A percentile compares a stretch with the other conserved stretches of the same genome.
Conservation (phyloP, 1,140 invertebrate genomes). For the Zaprionus taronus region DNA sequence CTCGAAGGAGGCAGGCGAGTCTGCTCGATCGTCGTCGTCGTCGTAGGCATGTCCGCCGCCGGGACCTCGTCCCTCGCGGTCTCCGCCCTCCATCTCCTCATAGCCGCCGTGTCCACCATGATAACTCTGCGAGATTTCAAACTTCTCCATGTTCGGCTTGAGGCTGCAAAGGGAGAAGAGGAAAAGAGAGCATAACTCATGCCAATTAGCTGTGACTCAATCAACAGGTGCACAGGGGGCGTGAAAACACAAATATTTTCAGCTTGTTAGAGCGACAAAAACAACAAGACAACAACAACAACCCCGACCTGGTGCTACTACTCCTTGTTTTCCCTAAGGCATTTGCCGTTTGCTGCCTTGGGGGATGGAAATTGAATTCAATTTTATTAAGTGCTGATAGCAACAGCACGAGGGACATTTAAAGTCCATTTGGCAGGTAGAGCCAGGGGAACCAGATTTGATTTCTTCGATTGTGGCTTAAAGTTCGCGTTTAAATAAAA, state of each 20-base stretch:
- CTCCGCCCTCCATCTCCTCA: slow-evolving; percentile 86
- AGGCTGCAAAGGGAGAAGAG: slow-evolving; percentile 53
- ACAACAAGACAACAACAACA: slow-evolving; percentile 27
- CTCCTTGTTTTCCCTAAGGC: slow-evolving; percentile 58
- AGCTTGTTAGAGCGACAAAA: slow-evolving; percentile 70
- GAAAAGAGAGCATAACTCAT: slow-evolving; percentile 56
- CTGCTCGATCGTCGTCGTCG: slow-evolving; percentile 86
- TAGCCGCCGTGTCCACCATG: slow-evolving; percentile 85
- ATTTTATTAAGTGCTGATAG: slow-evolving; percentile 84
- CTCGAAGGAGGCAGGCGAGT: slow-evolving; percentile 89
- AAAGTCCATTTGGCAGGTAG: slow-evolving; percentile 51
- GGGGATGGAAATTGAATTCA: slow-evolving; percentile 75
- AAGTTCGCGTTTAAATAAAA: slow-evolving; percentile 54
- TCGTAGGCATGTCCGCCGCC: slow-evolving; percentile 84
- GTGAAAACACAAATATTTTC: slow-evolving; percentile 76
- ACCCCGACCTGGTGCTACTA: slow-evolving; percentile 8
- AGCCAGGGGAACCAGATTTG: slow-evolving; percentile 36
- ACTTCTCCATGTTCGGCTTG: slow-evolving; percentile 86
- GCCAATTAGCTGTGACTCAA: slow-evolving; percentile 58
- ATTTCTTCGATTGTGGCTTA: slow-evolving; percentile 51
- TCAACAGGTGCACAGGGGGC: slow-evolving; percentile 67
- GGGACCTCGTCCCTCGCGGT: slow-evolving; percentile 84
- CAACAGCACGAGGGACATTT: slow-evolving; percentile 49
- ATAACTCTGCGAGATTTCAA: slow-evolving; percentile 86
- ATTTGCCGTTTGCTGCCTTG: slow-evolving; percentile 40